Evolutionary conservation across 1,140 invertebrate species (phyloP).

Genomic region (Glomeris maerens): DNA sequence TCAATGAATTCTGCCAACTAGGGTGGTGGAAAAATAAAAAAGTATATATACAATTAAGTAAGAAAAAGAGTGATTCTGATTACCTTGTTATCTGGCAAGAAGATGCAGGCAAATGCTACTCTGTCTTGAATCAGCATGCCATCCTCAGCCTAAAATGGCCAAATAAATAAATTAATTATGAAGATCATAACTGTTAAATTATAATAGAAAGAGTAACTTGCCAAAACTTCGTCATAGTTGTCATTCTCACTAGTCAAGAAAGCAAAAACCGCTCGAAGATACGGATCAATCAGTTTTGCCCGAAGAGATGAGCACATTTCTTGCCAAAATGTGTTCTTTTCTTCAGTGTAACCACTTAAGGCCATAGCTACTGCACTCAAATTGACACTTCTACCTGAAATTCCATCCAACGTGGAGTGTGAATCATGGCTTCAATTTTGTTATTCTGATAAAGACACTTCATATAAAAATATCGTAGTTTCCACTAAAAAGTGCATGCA

Average conservation of each 20-base stretch:
- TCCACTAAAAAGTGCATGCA: neutral
- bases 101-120: conserved; percentile 85
- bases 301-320: conserved; percentile 57
- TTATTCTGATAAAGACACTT: too few relatives aligned
- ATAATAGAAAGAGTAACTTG: conserved; percentile 31
- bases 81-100: conserved; percentile 59
- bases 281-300: conserved; percentile 63
- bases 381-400: conserved; percentile 20
- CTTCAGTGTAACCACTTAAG: conserved; percentile 71
- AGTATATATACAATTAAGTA: too few relatives aligned
- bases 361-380: conserved; percentile 65
- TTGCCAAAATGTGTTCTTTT: conserved; percentile 63
- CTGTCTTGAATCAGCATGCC: conserved; percentile 72
- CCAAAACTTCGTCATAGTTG: conserved; percentile 63
- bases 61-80: too few relatives aligned
- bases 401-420: too few relatives aligned
- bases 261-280: conserved; percentile 77
- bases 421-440: too few relatives aligned
- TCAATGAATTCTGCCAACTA: conserved; percentile 60
- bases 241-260: conserved; percentile 72
- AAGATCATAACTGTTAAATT: neutral
- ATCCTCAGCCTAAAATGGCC: conserved; percentile 46
- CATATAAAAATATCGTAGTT: neutral
- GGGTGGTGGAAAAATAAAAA: too few relatives aligned
- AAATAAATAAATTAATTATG: too few relatives aligned